A percentile compares a stretch with the other conserved stretches of the same genome.
Conservation (phyloP, 2,888 invertebrate species). For the Abrostola tripartita region DNA sequence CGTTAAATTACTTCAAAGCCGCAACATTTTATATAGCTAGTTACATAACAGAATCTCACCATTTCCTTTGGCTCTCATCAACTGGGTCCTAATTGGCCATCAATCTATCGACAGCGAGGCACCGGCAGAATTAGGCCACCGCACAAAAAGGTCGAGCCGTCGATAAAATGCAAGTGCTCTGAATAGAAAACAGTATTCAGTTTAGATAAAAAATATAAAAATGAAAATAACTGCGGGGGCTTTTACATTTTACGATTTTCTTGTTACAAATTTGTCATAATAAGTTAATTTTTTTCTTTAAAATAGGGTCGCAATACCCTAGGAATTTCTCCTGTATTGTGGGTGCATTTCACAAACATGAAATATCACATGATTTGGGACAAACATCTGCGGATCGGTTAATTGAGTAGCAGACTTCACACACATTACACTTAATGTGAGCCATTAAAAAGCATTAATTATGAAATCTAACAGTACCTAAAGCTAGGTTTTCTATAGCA, state of each 20-base stretch:
- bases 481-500: background rate
- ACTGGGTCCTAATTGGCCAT: constrained; percentile 46
- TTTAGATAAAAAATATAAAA: constrained; percentile 42
- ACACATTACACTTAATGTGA: too few relatives aligned
- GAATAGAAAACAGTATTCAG: constrained; percentile 54
- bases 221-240: constrained; percentile 27
- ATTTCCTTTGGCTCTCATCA: constrained; percentile 31
- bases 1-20: background rate
- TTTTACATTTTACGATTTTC: constrained; percentile 49
- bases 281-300: too few relatives aligned
- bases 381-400: too few relatives aligned
- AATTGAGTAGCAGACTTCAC: too few relatives aligned
- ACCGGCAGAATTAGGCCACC: constrained; percentile 46
- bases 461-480: too few relatives aligned
- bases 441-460: too few relatives aligned
- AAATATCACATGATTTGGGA: too few relatives aligned
- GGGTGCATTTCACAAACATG: too few relatives aligned
- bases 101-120: constrained; percentile 31
- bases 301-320: too few relatives aligned
- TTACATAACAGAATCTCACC: constrained; percentile 12
- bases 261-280: background rate
- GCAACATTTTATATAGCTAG: background rate
- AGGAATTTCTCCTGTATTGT: too few relatives aligned
- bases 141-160: constrained; percentile 43
- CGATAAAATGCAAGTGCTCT: constrained; percentile 55